Base-by-base conservation (phyloP, 2,797 vertebrate species). In the Gymnodraco acuticeps region DNA sequence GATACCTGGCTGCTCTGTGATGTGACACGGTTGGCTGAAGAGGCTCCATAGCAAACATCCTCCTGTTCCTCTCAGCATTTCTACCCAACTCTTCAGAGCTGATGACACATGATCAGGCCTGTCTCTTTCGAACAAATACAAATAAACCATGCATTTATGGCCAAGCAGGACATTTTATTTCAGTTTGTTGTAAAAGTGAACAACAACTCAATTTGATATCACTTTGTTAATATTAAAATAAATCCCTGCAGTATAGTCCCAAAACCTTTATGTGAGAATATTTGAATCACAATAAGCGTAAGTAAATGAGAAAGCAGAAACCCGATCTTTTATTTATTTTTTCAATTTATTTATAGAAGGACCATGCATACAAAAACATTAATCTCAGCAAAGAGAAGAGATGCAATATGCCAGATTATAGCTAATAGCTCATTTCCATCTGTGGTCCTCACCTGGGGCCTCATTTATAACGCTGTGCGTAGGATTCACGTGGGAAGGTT, bases 1-100 rank as follows among this genome's bases (percentile, higher is more conserved):
- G 93, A 94, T 93, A 90, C 90, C 92, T 93, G 90, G 85, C 73
- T 87, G 79, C 79, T 89, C 78, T 66, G 75, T 89, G 87, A 88
- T 91, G 83, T 85, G 84, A 81, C 83, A 88, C 53, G 80, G 80
- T 87, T 66, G 87, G 78, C 80, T 90, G 86, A 88, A 87, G 81
- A 87, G 70, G 75, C 84, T 87, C 82, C 70, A 65, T 58, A 54
- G 72, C 73, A 85, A 86, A 89, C 78, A 80, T 80, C 77, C 75
- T 78, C 86, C 88, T 88, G 81, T 92, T 89, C 88, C 79, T 63
- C 59, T 65, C 55, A 5, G 71, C 67, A 62, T 82, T 85, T 85
- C 65, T 64, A 54, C 69, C 53, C 65, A 62, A 63, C 42, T 79
- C 81, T 63, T 74, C 64, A 64, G 66, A 66, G 66, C 50, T 58